These are phyloP conservation scores for Hoplodrina blanda DNA, from an alignment of 2,888 invertebrate genomes.

Conservation along the genomic window DNA sequence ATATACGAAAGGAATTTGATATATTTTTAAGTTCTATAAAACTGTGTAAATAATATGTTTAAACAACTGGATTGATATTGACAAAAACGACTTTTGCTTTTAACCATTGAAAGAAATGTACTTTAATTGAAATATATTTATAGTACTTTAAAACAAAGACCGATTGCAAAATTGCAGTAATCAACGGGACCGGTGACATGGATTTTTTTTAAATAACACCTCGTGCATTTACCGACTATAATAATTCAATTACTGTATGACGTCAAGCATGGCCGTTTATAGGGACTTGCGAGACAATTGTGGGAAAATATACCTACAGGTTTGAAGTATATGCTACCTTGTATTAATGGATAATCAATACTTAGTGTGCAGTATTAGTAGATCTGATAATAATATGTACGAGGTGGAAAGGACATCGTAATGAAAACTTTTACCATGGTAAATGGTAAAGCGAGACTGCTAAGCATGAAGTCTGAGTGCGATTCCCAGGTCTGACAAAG, in stretches of 20 bases:
- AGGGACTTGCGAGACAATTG: conserved; percentile 28
- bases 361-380: not conserved
- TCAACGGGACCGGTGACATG: too few species aligned
- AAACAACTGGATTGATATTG: conserved; percentile 8
- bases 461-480: too few species aligned
- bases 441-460: too few species aligned
- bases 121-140: too few species aligned
- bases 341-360: conserved; percentile 31
- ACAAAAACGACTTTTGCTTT: not conserved
- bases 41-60: conserved; percentile 16
- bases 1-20: not conserved
- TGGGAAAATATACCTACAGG: conserved; percentile 52
- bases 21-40: not conserved
- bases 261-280: conserved; percentile 11
- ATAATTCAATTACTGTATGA: conserved; percentile 35
- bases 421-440: too few species aligned
- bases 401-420: too few species aligned
- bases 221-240: too few species aligned
- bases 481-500: too few species aligned
- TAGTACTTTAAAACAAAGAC: too few species aligned
- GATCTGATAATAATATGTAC: too few species aligned
- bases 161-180: too few species aligned
- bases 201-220: too few species aligned
- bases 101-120: not conserved
- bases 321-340: conserved; percentile 10